phyloP scores from a whole-genome alignment of 2,113 vertebrate genomes.

The Pangasianodon gigas region DNA sequence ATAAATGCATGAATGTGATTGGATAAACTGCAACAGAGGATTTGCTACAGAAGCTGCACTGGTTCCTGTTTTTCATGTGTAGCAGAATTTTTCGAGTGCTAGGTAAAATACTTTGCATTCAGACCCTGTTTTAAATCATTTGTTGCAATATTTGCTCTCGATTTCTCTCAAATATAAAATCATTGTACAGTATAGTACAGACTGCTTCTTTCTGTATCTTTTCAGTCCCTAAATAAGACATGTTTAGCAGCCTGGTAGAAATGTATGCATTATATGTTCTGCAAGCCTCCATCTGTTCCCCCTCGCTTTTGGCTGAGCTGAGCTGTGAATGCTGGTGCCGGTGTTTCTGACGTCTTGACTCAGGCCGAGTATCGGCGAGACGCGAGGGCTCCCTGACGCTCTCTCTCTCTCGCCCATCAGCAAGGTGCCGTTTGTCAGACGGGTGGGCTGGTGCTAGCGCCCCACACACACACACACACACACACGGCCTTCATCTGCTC shows the following conservation, averaged over 20 bases:
- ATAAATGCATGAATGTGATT: neutral
- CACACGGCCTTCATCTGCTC: conserved; percentile 77
- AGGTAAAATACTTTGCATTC: neutral
- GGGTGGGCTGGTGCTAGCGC: conserved; percentile 78
- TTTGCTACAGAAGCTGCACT: neutral
- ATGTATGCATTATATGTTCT: conserved; percentile 56
- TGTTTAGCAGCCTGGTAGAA: conserved; percentile 37
- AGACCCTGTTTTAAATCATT: neutral
- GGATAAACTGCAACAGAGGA: conserved; percentile 1
- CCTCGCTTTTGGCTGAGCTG: conserved; percentile 62
- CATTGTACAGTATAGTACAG: neutral
- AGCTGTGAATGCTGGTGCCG: conserved; percentile 52
- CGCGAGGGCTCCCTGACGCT: conserved; percentile 68
- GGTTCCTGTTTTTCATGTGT: neutral
- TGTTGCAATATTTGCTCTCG: neutral
- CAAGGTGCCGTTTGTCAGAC: conserved; percentile 72
- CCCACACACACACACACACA: conserved; percentile 43
- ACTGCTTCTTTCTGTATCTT: neutral
- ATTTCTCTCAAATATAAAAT: neutral
- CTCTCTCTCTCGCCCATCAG: conserved; percentile 66
- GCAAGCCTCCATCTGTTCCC: conserved; percentile 50
- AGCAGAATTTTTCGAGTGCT: neutral
- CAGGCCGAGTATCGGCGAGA: conserved; percentile 65
- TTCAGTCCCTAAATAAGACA: conserved; percentile 22
- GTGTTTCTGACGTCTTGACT: conserved; percentile 68